These are phyloP conservation scores for Anoplopoma fimbria DNA, from an alignment of 2,113 vertebrate genomes.

Conservation along the genomic window DNA sequence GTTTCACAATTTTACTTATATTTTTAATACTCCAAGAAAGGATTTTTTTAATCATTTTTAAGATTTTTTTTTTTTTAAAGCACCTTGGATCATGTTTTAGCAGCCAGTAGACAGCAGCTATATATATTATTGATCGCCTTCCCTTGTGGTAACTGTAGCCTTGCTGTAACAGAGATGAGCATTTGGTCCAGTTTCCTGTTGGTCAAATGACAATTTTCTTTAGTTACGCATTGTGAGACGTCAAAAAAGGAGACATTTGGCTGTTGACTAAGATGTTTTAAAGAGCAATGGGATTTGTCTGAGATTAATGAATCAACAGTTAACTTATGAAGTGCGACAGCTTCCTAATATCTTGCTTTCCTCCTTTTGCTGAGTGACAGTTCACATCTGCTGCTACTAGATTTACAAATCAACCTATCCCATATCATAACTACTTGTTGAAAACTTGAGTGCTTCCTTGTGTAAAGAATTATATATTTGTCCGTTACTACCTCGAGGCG, in stretches of 20 bases:
- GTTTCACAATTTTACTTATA: neutral
- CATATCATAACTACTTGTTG: neutral
- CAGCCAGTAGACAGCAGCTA: slow-evolving; percentile 5
- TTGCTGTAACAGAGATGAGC: slow-evolving; percentile 27
- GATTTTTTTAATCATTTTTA: neutral
- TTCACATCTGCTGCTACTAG: neutral
- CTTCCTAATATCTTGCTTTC: neutral
- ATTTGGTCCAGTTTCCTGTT: slow-evolving; percentile 4
- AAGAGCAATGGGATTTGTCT: neutral
- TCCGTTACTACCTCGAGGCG: slow-evolving; percentile 3
- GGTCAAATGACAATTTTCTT: neutral
- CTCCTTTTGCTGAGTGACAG: neutral
- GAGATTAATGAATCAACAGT: neutral
- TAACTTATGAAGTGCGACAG: neutral
- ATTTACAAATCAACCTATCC: neutral
- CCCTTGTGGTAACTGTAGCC: slow-evolving; percentile 30
- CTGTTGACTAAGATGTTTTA: too few species aligned
- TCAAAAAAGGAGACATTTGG: neutral
- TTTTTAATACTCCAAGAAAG: neutral
- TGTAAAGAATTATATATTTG: neutral
- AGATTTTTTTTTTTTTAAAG: neutral
- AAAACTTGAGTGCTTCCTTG: neutral
- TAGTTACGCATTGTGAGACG: neutral
- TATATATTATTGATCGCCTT: slow-evolving; percentile 42
- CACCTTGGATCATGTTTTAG: neutral